phyloP scores from a whole-genome alignment of 2,797 vertebrate genomes.

The Micropoecilia bifurca region DNA sequence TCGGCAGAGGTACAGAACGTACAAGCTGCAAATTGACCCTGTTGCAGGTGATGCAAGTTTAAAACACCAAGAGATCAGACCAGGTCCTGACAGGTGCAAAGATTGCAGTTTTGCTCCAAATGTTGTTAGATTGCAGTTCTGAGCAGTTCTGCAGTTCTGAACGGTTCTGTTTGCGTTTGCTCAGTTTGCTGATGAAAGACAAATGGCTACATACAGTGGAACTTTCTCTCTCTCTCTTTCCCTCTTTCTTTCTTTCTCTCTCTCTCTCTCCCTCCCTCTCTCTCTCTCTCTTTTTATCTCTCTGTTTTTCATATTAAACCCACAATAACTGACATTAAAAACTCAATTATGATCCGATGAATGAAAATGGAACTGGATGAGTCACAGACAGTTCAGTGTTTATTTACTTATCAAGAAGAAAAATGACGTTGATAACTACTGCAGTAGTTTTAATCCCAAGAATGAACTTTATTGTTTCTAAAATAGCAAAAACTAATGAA shows the following conservation, averaged over 20 bases:
- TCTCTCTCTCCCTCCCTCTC: no score
- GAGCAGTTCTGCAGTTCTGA: constrained; percentile 54
- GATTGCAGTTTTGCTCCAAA: constrained; percentile 20
- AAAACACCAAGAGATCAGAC: neutral
- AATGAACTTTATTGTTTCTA: neutral
- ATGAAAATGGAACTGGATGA: neutral
- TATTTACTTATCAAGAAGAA: neutral
- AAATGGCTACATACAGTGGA: neutral
- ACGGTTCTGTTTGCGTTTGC: constrained; percentile 51
- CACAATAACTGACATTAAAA: neutral
- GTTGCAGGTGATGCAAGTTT: constrained; percentile 3
- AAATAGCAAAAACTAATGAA: neutral
- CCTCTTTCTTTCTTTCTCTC: no score
- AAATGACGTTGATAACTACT: neutral
- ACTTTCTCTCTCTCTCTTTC: no score
- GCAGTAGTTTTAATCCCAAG: neutral
- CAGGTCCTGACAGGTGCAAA: constrained; percentile 33
- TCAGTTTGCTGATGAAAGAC: neutral
- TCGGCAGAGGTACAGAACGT: constrained; percentile 2
- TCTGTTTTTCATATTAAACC: neutral
- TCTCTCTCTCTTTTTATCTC: no score
- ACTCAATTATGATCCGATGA: constrained; percentile 22
- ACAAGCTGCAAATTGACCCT: neutral
- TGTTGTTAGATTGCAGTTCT: constrained; percentile 26
- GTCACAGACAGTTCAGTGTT: neutral